These are phyloP conservation scores for Pheosia gnoma DNA, from an alignment of 2,888 invertebrate species.

Conservation along the genomic window DNA sequence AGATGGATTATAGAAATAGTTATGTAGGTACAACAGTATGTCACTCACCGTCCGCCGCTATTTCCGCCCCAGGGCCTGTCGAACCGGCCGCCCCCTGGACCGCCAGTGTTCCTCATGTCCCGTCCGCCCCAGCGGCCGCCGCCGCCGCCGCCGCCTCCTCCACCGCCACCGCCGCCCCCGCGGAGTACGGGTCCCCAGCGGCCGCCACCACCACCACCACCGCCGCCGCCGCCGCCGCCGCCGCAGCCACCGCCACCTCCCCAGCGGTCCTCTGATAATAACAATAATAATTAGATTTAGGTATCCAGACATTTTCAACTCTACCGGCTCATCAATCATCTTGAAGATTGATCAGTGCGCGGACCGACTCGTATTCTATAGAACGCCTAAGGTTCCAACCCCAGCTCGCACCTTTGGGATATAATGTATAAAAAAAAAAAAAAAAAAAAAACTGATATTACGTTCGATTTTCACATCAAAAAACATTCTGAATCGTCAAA, in stretches of 20 bases:
- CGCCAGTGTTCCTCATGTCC: constrained; percentile 4
- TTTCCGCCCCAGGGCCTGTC: constrained; percentile 9
- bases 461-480: too few relatives aligned
- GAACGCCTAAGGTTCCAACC: too few relatives aligned
- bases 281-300: not conserved
- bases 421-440: too few relatives aligned
- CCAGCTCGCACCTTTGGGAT: too few relatives aligned
- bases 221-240: constrained; percentile 48
- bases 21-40: not conserved
- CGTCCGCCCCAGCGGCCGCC: constrained; percentile 8
- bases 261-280: constrained; percentile 63
- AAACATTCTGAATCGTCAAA: too few relatives aligned
- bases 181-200: constrained; percentile 43
- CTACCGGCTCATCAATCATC: too few relatives aligned
- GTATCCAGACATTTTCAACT: too few relatives aligned
- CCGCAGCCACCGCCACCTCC: constrained; percentile 58
- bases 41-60: constrained; percentile 1
- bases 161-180: constrained; percentile 20
- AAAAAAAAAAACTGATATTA: too few relatives aligned
- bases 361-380: too few relatives aligned
- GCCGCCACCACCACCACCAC: constrained; percentile 50
- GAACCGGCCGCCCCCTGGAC: constrained; percentile 4
- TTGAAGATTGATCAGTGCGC: too few relatives aligned
- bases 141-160: constrained; percentile 12
- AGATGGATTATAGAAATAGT: too few relatives aligned